These are phyloP conservation scores for Heterotis niloticus DNA, from an alignment of 2,113 vertebrate species.

Conservation along the genomic window DNA sequence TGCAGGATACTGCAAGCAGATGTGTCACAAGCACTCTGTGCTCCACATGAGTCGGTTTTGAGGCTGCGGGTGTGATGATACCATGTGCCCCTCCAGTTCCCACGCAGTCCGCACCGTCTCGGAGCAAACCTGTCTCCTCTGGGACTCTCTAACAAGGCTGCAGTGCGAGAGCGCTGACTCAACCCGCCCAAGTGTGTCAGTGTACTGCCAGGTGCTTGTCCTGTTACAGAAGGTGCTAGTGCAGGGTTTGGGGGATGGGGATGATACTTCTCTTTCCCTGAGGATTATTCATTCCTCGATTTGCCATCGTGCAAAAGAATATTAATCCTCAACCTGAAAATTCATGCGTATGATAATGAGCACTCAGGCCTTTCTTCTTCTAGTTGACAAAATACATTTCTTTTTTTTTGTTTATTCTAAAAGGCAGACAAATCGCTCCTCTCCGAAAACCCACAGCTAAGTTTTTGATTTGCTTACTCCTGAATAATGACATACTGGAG, in stretches of 20 bases:
- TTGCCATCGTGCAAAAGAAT: background rate
- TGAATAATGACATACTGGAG: slow-evolving; percentile 1
- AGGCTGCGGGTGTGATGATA: background rate
- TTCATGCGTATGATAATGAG: background rate
- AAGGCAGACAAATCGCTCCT: slow-evolving; percentile 14
- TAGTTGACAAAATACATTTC: background rate
- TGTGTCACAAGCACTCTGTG: background rate
- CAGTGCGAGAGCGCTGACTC: background rate
- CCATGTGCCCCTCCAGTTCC: no score
- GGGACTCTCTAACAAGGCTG: background rate
- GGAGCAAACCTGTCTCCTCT: background rate
- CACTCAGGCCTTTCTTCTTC: background rate
- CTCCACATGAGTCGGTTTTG: background rate
- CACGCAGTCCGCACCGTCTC: no score
- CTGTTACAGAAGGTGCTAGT: background rate
- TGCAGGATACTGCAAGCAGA: no score
- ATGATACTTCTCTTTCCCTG: background rate
- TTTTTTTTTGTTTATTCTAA: background rate
- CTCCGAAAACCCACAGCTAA: slow-evolving; percentile 8
- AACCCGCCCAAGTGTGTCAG: background rate
- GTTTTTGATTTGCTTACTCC: background rate
- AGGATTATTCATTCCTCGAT: no score
- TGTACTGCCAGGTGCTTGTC: background rate
- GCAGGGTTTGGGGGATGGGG: background rate
- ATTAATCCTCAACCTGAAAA: background rate